Evolutionary conservation across 2,113 vertebrate genomes (phyloP), one percentile per base, ranked within the genome.

Genomic region (Siniperca knerii): DNA sequence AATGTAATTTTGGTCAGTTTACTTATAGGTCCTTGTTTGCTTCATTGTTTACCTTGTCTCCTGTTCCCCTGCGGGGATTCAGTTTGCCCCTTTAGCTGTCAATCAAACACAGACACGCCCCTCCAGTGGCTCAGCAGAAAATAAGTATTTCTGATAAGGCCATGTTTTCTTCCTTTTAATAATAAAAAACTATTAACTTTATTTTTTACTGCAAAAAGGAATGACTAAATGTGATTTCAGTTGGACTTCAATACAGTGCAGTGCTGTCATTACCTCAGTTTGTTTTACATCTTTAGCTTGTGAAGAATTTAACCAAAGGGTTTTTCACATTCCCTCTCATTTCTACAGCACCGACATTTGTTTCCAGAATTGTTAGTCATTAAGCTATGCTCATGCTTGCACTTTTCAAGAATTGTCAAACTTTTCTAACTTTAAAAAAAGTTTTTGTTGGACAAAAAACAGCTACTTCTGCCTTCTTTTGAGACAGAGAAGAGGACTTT

Each of bases 361-460:
- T 48, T 29, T 25, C 37, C 4, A 64, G 13, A 73, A 20, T 73
- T 52, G 13, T 16, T 29, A 21, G 50, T 66, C 62, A 52, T 66
- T 55, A 42, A 37, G 48, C 12, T 48, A 12, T 33, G 4, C 35
- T 66, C 35, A 12, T 33, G 4, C 35, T 66, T 48, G 29, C 21
- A 65, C 60, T 65, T 76, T 25, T 54, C 12, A 18, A 55, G 15
- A 77, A 9, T 37, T 57, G 16, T 29, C n/a, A 78, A 67, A 77
- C 23, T 60, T 23, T 8, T 33, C 10, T n/a, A 62, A 16, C 69
- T 23, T 70, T 70, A 9, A 9, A 8, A 55, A 55, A 71, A 15
- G 5, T 20, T 23, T 61, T 61, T 21, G 9, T 5, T 18, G 4
- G 20, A 33, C n/a, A 16, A 60, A 60, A 60, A 42, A n/a, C 48